phyloP scores from a whole-genome alignment of 2,113 vertebrate genomes.

The Pachyramphus minor region DNA sequence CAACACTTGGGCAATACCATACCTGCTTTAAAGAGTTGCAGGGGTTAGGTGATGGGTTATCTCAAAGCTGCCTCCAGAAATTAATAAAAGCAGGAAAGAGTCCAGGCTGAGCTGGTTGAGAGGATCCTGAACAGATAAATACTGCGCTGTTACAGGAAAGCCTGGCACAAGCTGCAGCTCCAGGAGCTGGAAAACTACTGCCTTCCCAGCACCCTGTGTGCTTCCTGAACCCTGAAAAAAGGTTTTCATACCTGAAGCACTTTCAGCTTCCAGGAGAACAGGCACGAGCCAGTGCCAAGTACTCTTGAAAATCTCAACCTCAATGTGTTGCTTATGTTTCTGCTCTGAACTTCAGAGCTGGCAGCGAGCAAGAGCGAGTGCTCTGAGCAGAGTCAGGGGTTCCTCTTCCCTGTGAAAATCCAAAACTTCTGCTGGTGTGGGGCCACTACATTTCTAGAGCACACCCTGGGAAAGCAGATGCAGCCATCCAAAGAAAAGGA shows the following conservation, averaged over 20 bases:
- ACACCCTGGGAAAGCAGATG: background rate
- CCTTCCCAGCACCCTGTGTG: accelerated
- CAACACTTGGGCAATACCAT: accelerated
- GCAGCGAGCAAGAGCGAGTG: accelerated
- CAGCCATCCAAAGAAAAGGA: background rate
- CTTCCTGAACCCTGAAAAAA: background rate
- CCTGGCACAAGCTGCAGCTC: background rate
- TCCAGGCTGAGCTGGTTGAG: background rate
- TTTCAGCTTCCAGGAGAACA: background rate
- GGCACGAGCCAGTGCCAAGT: background rate
- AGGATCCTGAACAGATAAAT: background rate
- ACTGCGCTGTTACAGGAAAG: background rate
- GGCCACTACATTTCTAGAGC: background rate
- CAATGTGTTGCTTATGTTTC: background rate
- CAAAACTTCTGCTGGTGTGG: accelerated
- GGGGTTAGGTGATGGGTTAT: background rate
- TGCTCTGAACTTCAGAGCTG: background rate
- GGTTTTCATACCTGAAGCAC: background rate
- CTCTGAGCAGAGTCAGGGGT: background rate
- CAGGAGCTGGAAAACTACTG: background rate
- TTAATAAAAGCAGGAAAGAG: background rate
- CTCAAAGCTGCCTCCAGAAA: background rate
- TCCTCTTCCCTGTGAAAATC: background rate
- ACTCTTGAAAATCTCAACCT: background rate
- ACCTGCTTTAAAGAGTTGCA: background rate